Evolutionary conservation across 2,888 invertebrate species (phyloP).

Genomic region (Fabriciana adippe): DNA sequence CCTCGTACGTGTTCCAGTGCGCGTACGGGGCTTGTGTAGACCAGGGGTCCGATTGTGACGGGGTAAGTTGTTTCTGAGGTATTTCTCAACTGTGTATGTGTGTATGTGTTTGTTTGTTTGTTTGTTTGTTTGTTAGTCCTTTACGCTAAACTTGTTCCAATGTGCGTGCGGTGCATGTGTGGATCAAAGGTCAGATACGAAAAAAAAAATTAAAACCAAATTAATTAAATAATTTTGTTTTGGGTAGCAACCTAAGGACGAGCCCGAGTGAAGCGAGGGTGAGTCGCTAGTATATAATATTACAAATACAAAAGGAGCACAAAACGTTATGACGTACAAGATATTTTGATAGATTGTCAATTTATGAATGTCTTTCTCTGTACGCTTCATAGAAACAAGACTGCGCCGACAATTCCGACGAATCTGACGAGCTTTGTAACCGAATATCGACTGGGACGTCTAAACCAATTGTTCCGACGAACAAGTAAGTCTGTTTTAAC

Average conservation of each 20-base stretch:
- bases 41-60: conserved; percentile 77
- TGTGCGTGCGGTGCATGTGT: neutral
- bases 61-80: conserved; percentile 24
- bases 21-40: conserved; percentile 84
- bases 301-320: no score
- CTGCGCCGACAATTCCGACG: conserved; percentile 50
- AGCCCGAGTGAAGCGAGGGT: no score
- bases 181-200: neutral
- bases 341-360: no score
- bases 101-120: conserved; percentile 36
- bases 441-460: conserved; percentile 41
- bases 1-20: conserved; percentile 81
- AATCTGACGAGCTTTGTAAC: conserved; percentile 47
- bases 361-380: no score
- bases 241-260: no score
- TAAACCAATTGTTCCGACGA: conserved; percentile 15
- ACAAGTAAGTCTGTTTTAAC: neutral
- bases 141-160: conserved; percentile 24
- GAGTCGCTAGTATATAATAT: no score
- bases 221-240: no score
- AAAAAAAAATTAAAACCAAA: no score
- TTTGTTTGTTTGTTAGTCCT: conserved; percentile 51
- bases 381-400: conserved; percentile 36
- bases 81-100: neutral
- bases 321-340: no score